Evolutionary conservation across 1,140 invertebrate genomes (phyloP).

Genomic region (Zeugodacus cucurbitae): DNA sequence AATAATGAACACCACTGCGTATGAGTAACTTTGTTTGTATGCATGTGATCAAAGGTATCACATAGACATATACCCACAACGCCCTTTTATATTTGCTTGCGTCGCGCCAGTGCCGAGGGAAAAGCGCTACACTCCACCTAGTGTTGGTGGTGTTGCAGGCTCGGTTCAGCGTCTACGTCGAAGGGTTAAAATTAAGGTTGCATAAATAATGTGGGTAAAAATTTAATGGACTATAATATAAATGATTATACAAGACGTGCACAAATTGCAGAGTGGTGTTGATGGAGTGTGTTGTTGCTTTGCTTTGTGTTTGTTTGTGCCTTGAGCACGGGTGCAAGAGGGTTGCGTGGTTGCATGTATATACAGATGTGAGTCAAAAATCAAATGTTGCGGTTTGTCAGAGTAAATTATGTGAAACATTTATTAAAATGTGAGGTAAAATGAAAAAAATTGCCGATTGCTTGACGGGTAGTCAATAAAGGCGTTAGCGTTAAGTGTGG

Average conservation of each 20-base stretch:
- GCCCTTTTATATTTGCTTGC: not conserved
- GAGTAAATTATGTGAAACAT: not conserved
- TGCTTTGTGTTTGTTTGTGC: not conserved
- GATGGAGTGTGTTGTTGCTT: not conserved
- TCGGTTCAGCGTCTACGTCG: not conserved
- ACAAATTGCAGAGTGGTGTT: not conserved
- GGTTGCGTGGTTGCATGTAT: not conserved
- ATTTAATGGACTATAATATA: conserved; percentile 26
- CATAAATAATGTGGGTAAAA: not conserved
- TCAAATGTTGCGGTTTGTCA: conserved; percentile 14
- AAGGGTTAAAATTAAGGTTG: conserved; percentile 9
- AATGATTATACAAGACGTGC: conserved; percentile 9
- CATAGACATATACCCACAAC: not conserved
- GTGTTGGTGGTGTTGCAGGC: not conserved
- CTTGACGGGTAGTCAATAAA: too few species aligned
- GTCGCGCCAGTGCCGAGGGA: not conserved
- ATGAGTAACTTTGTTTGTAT: not conserved
- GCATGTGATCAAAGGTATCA: not conserved
- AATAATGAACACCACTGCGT: not conserved
- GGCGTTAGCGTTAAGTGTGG: too few species aligned
- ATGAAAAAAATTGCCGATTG: not conserved
- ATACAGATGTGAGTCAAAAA: conserved; percentile 2
- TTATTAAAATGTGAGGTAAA: not conserved
- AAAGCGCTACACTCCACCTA: not conserved
- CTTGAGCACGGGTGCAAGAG: not conserved